Percentiles rank a stretch among this genome's conserved stretches.
Evolutionary conservation across 2,113 vertebrate genomes (phyloP).

Genomic region (Pongo abelii): DNA sequence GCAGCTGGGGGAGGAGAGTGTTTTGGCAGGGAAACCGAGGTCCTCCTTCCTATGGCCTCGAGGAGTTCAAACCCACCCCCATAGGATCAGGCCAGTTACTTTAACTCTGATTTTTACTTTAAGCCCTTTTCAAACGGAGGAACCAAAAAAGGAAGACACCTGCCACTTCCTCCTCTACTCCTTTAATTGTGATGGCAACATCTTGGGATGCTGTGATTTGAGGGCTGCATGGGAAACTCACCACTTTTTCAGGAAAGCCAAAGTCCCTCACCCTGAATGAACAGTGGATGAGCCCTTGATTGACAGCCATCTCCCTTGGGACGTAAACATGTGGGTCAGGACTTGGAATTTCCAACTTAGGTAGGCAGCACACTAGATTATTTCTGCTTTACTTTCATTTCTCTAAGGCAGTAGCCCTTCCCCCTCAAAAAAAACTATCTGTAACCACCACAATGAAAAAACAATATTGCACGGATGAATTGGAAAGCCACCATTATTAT

Average conservation of each 20-base stretch:
- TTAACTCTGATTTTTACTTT: not conserved
- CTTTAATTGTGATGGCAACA: not conserved
- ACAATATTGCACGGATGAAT: slow-evolving; percentile 47
- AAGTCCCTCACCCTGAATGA: not conserved
- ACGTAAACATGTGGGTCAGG: slow-evolving; percentile 5
- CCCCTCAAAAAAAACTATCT: not conserved
- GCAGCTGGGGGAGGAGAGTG: not conserved
- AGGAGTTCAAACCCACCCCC: not conserved
- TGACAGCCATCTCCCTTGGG: not conserved
- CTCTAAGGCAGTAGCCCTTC: slow-evolving; percentile 10
- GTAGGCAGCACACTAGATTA: not conserved
- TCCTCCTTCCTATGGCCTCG: not conserved
- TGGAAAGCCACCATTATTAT: slow-evolving; percentile 58
- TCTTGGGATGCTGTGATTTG: not conserved
- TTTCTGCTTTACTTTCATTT: slow-evolving; percentile 29
- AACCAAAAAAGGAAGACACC: slow-evolving; percentile 25
- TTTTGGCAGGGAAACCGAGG: not conserved
- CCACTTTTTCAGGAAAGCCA: not conserved
- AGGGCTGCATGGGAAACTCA: not conserved
- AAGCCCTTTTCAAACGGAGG: slow-evolving; percentile 5
- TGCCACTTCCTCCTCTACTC: not conserved
- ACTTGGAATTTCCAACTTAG: slow-evolving; percentile 26
- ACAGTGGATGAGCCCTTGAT: not conserved
- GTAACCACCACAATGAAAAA: slow-evolving; percentile 41
- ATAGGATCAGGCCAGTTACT: not conserved